Evolutionary conservation across 2,113 vertebrate genomes (phyloP).

Genomic region (Lates calcarifer): DNA sequence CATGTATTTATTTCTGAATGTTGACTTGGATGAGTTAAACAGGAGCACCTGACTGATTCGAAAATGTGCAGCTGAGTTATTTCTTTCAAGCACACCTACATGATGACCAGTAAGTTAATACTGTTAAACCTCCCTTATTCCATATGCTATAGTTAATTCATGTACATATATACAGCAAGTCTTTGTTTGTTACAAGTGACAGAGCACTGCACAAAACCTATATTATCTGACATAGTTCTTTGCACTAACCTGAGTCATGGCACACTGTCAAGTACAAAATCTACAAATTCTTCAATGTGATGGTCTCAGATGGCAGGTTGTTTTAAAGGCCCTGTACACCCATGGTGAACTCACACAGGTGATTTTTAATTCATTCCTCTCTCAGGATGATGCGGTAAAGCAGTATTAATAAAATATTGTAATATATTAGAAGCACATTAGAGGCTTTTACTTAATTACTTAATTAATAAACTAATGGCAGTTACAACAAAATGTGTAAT

Average conservation of each 20-base stretch:
- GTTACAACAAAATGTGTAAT: too few relatives aligned
- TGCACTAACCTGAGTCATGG: neutral
- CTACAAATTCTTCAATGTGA: too few relatives aligned
- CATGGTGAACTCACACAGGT: neutral
- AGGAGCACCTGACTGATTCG: slow-evolving; percentile 7
- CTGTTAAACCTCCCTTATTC: neutral
- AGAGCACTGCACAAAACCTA: too few relatives aligned
- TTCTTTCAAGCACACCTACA: neutral
- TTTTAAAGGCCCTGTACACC: too few relatives aligned
- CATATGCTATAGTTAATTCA: neutral
- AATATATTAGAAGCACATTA: too few relatives aligned
- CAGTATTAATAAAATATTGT: too few relatives aligned
- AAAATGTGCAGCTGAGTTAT: neutral
- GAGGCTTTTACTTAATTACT: too few relatives aligned
- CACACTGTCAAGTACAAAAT: neutral
- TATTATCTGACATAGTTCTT: neutral
- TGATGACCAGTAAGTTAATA: neutral
- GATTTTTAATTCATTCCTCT: neutral
- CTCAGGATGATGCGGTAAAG: too few relatives aligned
- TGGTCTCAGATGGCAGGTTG: too few relatives aligned
- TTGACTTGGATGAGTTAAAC: neutral
- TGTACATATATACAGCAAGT: neutral
- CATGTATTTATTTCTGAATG: neutral
- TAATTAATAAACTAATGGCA: too few relatives aligned
- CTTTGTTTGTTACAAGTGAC: too few relatives aligned